Percentiles rank a stretch among this genome's conserved stretches.
phyloP scores from a whole-genome alignment of 2,797 vertebrate species.

The Poecile montanus region DNA sequence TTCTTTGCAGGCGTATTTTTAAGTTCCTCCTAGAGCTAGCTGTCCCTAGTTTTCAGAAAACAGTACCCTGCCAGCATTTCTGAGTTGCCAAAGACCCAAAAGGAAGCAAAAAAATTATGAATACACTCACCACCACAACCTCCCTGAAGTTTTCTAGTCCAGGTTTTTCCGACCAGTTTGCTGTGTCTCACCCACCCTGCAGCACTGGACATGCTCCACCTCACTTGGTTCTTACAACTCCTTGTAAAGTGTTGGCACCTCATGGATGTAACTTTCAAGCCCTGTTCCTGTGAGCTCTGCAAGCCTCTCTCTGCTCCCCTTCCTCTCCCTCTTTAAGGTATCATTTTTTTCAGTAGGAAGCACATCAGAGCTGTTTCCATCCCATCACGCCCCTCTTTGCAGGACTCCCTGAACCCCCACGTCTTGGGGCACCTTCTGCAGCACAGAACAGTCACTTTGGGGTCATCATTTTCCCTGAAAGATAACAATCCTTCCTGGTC shows the following conservation, averaged over 20 bases:
- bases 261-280: neutral
- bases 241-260: neutral
- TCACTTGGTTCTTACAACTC: neutral
- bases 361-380: neutral
- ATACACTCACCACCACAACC: too few species aligned
- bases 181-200: neutral
- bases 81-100: neutral
- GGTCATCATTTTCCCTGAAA: neutral
- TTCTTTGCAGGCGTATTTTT: neutral
- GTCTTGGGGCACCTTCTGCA: neutral
- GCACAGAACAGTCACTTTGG: neutral
- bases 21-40: neutral
- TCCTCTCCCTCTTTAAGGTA: neutral
- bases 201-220: accelerated
- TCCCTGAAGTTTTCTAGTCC: neutral
- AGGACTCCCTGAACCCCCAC: neutral
- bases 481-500: neutral
- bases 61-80: neutral
- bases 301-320: neutral
- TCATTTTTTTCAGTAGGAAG: neutral
- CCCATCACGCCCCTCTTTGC: neutral
- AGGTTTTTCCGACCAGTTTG: neutral
- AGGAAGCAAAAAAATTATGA: neutral
- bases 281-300: neutral
- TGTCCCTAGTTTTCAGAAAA: neutral